Base-by-base conservation (phyloP, 1,140 invertebrate genomes). In the Drosophila melanogaster region DNA sequence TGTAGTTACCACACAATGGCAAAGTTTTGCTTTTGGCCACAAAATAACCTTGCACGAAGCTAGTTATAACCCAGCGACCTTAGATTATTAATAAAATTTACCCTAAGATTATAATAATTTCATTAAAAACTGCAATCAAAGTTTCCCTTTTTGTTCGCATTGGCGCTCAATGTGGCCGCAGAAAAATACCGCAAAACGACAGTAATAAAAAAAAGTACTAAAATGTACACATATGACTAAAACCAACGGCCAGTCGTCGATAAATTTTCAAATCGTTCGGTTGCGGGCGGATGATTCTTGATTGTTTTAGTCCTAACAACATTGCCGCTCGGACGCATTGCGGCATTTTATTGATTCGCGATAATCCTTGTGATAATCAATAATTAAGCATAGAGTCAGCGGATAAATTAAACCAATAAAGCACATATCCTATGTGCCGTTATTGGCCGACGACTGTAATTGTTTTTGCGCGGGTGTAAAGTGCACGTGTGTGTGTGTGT, bases 291-390 rank as follows among this genome's bases (percentile, higher is more conserved):
- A 44, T 11, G 17, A 4, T 19, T 19, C 12, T 50, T 12, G n/a
- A 30, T 10, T n/a, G 22, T n/a, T 51, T 26, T 38, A 30, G 26
- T 19, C 49, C 30, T 35, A 51, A 51, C 49, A 51, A 51, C 47
- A 19, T 35, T 35, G 24, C 22, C 35, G 37, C n/a, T 24, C n/a
- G 51, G 35, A n/a, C 37, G 15, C 12, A 17, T 22, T 17, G 37
- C 26, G 35, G 44, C 64, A 19, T 24, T 49, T 40, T 66, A 66
- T 50, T 49, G 57, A 62, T 62, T 66, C 54, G 43, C 56, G 19
- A 22, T 30, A 30, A 24, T 62, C 19, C 19, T 44, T 19, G 43
- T 12, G 33, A 8, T 33, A 49, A 37, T 12, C 14, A 17, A 62
- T 58, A 33, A 14, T 17, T 24, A 17, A 62, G 47, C 22, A n/a